phyloP scores from a whole-genome alignment of 2,888 invertebrate genomes.

The Automeris io region DNA sequence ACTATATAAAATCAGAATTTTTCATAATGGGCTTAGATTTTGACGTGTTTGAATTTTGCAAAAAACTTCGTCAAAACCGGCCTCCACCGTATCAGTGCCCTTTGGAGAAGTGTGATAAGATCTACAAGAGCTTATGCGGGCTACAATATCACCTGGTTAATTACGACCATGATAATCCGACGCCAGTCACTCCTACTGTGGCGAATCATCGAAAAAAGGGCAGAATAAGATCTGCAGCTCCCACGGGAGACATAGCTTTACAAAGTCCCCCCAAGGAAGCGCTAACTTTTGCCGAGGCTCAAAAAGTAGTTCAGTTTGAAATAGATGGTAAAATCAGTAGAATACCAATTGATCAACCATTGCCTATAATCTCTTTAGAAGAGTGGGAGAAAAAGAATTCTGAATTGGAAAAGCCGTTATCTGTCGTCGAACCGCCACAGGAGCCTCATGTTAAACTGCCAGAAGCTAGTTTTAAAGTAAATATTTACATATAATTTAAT shows the following conservation, averaged over 20 bases:
- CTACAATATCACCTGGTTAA: conserved; percentile 91
- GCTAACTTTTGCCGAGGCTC: conserved; percentile 89
- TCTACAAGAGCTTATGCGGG: conserved; percentile 91
- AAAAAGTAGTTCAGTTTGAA: conserved; percentile 91
- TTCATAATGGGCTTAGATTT: conserved; percentile 86
- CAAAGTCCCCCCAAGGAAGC: conserved; percentile 80
- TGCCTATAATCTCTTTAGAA: conserved; percentile 83
- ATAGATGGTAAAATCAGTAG: conserved; percentile 87
- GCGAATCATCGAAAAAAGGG: conserved; percentile 81
- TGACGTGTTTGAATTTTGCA: conserved; percentile 90
- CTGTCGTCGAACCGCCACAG: conserved; percentile 53
- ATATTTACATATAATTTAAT: neutral
- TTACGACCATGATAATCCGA: conserved; percentile 89
- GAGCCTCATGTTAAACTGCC: conserved; percentile 68
- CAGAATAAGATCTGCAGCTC: conserved; percentile 75
- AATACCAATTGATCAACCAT: conserved; percentile 78
- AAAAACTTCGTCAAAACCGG: conserved; percentile 87
- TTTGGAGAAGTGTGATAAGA: conserved; percentile 88
- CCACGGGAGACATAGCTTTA: conserved; percentile 72
- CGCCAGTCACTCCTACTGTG: conserved; percentile 78
- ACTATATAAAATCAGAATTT: conserved; percentile 12
- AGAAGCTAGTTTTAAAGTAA: conserved; percentile 66
- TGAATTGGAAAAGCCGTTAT: conserved; percentile 62
- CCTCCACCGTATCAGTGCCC: conserved; percentile 93
- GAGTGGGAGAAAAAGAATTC: conserved; percentile 76